Conservation (phyloP, 2,113 vertebrate species). For the Pardalotus punctatus region DNA sequence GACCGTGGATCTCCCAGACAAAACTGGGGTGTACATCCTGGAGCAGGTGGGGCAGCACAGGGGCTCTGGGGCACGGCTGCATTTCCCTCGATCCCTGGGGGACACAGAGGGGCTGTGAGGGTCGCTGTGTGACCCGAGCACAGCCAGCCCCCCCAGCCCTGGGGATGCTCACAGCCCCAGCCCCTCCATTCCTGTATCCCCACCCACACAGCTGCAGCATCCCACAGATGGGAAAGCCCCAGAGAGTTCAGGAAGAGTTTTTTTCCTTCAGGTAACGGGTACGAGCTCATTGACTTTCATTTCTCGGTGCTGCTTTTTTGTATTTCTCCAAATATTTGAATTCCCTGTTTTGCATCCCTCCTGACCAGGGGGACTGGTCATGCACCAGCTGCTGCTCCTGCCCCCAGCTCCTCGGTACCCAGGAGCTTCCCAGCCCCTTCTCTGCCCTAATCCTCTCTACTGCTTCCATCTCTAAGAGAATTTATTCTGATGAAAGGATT, state of each 20-base stretch:
- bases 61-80: background rate
- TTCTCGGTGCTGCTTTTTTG: background rate
- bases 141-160: background rate
- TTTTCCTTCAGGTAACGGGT: background rate
- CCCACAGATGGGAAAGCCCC: background rate
- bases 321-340: background rate
- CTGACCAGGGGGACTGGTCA: background rate
- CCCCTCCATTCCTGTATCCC: background rate
- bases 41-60: accelerated
- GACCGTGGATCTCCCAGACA: background rate
- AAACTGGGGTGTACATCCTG: background rate
- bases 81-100: background rate
- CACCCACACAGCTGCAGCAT: background rate
- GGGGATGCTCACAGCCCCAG: background rate
- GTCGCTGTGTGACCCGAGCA: background rate
- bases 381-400: background rate
- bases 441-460: background rate
- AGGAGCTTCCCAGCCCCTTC: background rate
- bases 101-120: background rate
- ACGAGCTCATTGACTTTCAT: background rate
- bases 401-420: no score
- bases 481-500: background rate
- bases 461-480: background rate
- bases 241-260: accelerated
- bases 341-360: background rate